Base-by-base conservation (phyloP, 2,888 invertebrate genomes). In the Eristalinus aeneus region DNA sequence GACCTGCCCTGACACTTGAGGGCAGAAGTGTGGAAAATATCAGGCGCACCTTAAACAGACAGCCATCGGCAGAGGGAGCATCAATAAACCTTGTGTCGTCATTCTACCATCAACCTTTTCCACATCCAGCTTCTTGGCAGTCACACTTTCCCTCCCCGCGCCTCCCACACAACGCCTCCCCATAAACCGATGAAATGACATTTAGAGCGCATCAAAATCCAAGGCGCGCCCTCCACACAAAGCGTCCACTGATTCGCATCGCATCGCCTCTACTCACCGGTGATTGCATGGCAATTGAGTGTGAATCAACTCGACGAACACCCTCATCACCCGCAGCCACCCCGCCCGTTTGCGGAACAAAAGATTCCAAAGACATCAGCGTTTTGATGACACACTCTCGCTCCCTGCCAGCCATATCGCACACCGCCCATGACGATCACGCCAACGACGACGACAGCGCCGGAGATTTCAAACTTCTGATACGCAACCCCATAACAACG, bases 381-480 rank as follows among this genome's bases (percentile, higher is more conserved):
- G 16, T 16, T 27, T 46, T 46, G 46, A 46, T 46, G 46, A 46
- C 46, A 46, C n/a, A n/a, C n/a, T 39, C n/a, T 39, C 46, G 3
- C 46, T 46, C 8, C 16, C 16, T 16, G 1, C 8, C 16, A 5
- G 1, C 16, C 46, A 8, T 16, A 16, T 46, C 5, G 16, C 46
- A 16, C 16, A 39, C 12, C 39, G 39, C n/a, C 39, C n/a, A 12
- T n/a, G 16, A 12, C 46, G 27, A 27, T 27, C 2, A 27, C 46
- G 8, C 2, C 1, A 8, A 16, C 16, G 46, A 46, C 46, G 46
- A n/a, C 36, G 56, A 74, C 64, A 54, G 56, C 20, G 31, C 9
- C 10, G 22, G 46, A 61, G 65, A 64, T 65, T 65, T 56, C 11
- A 36, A 64, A 65, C 74, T 74, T 31, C 8, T 46, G 65, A 74